Base-by-base conservation (phyloP, 2,113 vertebrate species). In the Ciconia maguari region DNA sequence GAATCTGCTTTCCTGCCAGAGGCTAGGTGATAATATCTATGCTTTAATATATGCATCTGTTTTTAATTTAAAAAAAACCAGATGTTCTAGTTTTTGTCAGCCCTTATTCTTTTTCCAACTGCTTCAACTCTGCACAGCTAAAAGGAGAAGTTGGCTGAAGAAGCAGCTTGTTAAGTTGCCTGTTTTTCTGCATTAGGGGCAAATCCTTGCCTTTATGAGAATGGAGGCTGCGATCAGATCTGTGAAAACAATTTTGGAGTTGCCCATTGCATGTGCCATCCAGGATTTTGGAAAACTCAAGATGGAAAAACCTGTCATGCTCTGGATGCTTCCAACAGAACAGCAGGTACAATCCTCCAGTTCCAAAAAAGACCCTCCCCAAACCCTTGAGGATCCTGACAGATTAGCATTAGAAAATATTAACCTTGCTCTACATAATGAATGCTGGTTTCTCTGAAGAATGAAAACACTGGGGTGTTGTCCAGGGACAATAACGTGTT, bases 171-270 rank as follows among this genome's bases (percentile, higher is more conserved):
- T 69, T 91, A 77, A 85, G 22, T 77, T 93, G n/a, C 29, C 70
- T n/a, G 3, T 7, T 90, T 72, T 82, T 89, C 78, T 74, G 44
- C 10, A 12, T 57, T 92, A 99, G 99, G 98, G 29, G 87, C 97
- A 48, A 97, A 99, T 71, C 97, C 98, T 87, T 99, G 99, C 95
- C 97, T 98, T 74, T 89, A 98, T 93, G 76, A 97, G 78, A 99
- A 99, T 5, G 98, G 99, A 94, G 98, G 98, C 26, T 99, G 99
- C 95, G 96, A 98, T 66, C 98, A 99, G 55, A 93, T 98, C 86
- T 99, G 99, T 97, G 97, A 98, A 95, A 99, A 98, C 94, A 98
- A 93, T 78, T 97, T 98, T 93, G 98, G 98, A 89, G 83, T 95
- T 46, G 95, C 96, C 36, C 89, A n/a, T 74, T 99, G 99, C 94